A percentile compares a stretch with the other conserved stretches of the same genome.
Evolutionary conservation across 92 coral and sea anemone genomes (phyloP).

Genomic region (Porites divaricata): DNA sequence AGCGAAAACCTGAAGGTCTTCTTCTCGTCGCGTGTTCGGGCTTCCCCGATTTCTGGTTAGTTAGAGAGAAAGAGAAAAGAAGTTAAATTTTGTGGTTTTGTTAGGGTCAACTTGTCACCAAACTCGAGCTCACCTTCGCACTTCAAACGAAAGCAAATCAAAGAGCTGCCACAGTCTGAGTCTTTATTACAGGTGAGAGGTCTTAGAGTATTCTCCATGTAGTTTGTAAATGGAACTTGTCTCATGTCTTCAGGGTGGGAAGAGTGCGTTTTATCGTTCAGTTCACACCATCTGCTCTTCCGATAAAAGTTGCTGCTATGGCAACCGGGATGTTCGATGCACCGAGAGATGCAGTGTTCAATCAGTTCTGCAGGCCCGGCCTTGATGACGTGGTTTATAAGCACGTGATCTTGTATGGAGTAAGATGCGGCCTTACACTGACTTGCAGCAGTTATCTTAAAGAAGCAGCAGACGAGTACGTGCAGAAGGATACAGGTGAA

Average conservation of each 20-base stretch:
- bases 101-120: neutral
- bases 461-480: conserved; percentile 2
- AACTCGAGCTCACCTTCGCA: conserved; percentile 11
- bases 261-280: conserved; percentile 18
- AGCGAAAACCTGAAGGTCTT: too few relatives aligned
- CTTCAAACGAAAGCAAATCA: conserved; percentile 6
- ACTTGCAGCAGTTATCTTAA: neutral
- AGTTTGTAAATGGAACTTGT: neutral
- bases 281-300: neutral
- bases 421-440: neutral
- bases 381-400: conserved; percentile 12
- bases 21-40: too few relatives aligned
- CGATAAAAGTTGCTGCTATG: conserved; percentile 29
- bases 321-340: conserved; percentile 22
- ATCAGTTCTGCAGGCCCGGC: neutral
- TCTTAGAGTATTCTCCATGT: conserved; percentile 13
- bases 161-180: neutral
- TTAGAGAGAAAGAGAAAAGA: too few relatives aligned
- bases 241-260: conserved; percentile 30
- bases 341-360: neutral
- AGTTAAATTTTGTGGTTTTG: too few relatives aligned
- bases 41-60: too few relatives aligned
- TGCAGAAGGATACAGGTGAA: neutral
- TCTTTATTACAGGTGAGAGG: conserved; percentile 11
- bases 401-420: conserved; percentile 10